Conservation (phyloP, 2,113 vertebrate species). For the Scatophagus argus region DNA sequence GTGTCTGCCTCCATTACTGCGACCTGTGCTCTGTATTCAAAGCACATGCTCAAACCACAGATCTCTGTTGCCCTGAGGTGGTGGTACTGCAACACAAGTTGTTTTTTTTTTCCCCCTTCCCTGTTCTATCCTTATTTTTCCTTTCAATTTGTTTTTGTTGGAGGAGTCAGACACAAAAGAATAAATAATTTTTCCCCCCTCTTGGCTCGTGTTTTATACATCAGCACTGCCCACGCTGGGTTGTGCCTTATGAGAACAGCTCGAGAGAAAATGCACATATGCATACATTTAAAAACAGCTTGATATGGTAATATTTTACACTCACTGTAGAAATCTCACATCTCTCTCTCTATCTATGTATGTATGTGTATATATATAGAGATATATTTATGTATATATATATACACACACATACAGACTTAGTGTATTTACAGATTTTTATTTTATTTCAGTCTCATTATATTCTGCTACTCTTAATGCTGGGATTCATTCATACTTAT, state of each 20-base stretch:
- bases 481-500: constrained; percentile 35
- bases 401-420: neutral
- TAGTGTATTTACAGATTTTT: neutral
- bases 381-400: too few relatives aligned
- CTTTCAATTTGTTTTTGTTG: constrained; percentile 38
- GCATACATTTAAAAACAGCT: constrained; percentile 16
- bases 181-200: constrained; percentile 36
- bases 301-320: constrained; percentile 1
- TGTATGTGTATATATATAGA: too few relatives aligned
- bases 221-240: constrained; percentile 28
- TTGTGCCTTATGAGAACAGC: constrained; percentile 9
- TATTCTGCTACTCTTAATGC: neutral
- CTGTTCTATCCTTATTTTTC: constrained; percentile 26
- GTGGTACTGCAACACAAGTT: neutral
- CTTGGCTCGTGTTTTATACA: constrained; percentile 41
- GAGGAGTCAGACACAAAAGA: constrained; percentile 48
- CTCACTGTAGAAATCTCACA: neutral
- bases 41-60: constrained; percentile 40
- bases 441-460: constrained; percentile 18
- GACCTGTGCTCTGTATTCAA: constrained; percentile 42
- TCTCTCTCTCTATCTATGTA: too few relatives aligned
- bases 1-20: neutral
- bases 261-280: constrained; percentile 23
- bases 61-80: constrained; percentile 43
- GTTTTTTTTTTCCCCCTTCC: neutral